Conservation (phyloP, 2,113 vertebrate genomes). For the Melanerpes formicivorus region DNA sequence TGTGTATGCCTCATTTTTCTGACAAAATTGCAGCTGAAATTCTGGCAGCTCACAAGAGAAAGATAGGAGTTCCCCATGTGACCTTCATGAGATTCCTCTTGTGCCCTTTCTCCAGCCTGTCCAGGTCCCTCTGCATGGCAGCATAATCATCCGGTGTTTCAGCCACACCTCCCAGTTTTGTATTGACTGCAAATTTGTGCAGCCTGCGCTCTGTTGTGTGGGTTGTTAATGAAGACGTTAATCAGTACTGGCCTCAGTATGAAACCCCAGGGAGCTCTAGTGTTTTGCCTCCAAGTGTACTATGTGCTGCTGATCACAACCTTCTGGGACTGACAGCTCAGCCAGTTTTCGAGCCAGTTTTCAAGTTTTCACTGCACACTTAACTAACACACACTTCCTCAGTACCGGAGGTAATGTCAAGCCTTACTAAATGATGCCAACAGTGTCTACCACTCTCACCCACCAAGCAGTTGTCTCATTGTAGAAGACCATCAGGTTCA, state of each 20-base stretch:
- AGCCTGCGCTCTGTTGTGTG: neutral
- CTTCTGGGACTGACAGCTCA: neutral
- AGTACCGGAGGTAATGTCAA: neutral
- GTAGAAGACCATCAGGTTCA: no score
- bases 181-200: neutral
- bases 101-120: no score
- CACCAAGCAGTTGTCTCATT: no score
- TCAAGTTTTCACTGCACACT: neutral
- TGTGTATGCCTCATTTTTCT: neutral
- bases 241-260: neutral
- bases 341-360: neutral
- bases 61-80: neutral
- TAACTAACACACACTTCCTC: neutral
- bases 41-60: neutral
- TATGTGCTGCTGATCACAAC: neutral
- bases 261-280: neutral
- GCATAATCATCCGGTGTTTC: neutral
- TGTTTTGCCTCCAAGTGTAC: neutral
- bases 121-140: no score
- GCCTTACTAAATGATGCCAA: neutral
- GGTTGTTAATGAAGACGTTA: neutral
- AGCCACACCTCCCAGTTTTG: neutral
- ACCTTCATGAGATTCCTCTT: neutral
- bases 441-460: neutral
- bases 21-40: neutral